Percentiles rank a stretch among this genome's conserved stretches.
Evolutionary conservation across 2,888 invertebrate species (phyloP).

Genomic region (Geotrupes spiniger): DNA sequence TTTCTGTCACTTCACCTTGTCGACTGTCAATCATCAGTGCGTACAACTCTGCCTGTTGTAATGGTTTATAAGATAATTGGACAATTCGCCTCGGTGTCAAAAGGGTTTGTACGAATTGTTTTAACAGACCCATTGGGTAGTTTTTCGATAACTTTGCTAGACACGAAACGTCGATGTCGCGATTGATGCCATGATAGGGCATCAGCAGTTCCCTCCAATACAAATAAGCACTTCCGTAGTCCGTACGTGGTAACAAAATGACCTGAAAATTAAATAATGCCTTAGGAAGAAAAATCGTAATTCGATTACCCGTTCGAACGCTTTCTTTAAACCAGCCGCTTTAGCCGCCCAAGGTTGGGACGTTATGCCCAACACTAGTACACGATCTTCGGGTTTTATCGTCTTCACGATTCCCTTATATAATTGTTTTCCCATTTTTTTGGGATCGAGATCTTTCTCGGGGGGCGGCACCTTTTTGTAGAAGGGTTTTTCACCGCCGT

Average conservation of each 20-base stretch:
- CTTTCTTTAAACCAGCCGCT: conserved; percentile 52
- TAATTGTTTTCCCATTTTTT: conserved; percentile 65
- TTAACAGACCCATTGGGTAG: conserved; percentile 55
- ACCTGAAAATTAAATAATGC: conserved; percentile 26
- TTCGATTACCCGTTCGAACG: conserved; percentile 58
- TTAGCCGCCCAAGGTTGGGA: conserved; percentile 65
- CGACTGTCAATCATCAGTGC: conserved; percentile 44
- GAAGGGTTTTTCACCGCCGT: conserved; percentile 66
- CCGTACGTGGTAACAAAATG: conserved; percentile 51
- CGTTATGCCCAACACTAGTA: conserved; percentile 68
- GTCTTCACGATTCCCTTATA: conserved; percentile 68
- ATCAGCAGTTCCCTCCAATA: conserved; percentile 57
- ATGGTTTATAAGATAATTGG: conserved; percentile 54
- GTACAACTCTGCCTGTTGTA: conserved; percentile 55
- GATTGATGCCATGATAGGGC: conserved; percentile 58
- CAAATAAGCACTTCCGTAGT: conserved; percentile 59
- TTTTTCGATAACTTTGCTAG: conserved; percentile 56
- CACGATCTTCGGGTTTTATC: conserved; percentile 62
- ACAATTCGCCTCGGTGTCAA: conserved; percentile 54
- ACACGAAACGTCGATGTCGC: conserved; percentile 59
- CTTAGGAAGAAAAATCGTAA: not conserved
- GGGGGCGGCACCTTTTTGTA: conserved; percentile 63
- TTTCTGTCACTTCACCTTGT: conserved; percentile 46
- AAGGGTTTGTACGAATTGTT: conserved; percentile 48
- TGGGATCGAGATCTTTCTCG: conserved; percentile 65